These are phyloP conservation scores for Alloplasta piceator DNA, from an alignment of 2,888 invertebrate genomes.

Conservation along the genomic window DNA sequence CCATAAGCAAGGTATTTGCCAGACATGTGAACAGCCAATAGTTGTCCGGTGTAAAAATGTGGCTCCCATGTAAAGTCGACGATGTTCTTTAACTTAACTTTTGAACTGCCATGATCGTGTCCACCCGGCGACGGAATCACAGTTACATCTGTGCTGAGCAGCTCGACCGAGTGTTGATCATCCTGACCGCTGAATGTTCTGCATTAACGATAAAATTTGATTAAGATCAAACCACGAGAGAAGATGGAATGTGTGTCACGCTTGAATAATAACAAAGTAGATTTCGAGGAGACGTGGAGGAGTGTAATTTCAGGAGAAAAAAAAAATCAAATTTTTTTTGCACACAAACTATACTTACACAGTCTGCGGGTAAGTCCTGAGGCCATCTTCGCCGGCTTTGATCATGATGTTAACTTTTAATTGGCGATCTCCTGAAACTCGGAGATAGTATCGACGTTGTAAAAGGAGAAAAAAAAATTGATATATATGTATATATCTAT, in stretches of 20 bases:
- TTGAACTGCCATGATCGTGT: slow-evolving; percentile 93
- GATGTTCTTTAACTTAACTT: slow-evolving; percentile 94
- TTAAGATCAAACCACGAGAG: neutral
- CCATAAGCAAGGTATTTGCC: slow-evolving; percentile 95
- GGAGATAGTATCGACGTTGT: slow-evolving; percentile 26
- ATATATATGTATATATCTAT: neutral
- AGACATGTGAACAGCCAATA: slow-evolving; percentile 94
- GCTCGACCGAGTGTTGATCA: slow-evolving; percentile 85
- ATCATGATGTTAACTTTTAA: slow-evolving; percentile 69
- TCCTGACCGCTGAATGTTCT: slow-evolving; percentile 87
- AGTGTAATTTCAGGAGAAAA: slow-evolving; percentile 26
- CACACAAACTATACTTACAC: slow-evolving; percentile 69
- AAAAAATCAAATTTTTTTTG: slow-evolving; percentile 12
- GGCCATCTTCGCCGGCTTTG: slow-evolving; percentile 73
- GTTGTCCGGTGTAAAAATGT: slow-evolving; percentile 93
- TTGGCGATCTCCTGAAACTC: slow-evolving; percentile 50
- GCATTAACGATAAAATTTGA: slow-evolving; percentile 58
- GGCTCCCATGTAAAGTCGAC: slow-evolving; percentile 98
- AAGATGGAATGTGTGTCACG: neutral
- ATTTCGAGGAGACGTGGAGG: slow-evolving; percentile 1
- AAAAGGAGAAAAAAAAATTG: slow-evolving; percentile 1
- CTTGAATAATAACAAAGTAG: neutral
- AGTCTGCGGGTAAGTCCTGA: slow-evolving; percentile 71
- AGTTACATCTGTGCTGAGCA: slow-evolving; percentile 87
- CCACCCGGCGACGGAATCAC: slow-evolving; percentile 89